These are phyloP conservation scores for Neopelma chrysocephalum DNA, from an alignment of 2,797 vertebrate species.

Conservation along the genomic window DNA sequence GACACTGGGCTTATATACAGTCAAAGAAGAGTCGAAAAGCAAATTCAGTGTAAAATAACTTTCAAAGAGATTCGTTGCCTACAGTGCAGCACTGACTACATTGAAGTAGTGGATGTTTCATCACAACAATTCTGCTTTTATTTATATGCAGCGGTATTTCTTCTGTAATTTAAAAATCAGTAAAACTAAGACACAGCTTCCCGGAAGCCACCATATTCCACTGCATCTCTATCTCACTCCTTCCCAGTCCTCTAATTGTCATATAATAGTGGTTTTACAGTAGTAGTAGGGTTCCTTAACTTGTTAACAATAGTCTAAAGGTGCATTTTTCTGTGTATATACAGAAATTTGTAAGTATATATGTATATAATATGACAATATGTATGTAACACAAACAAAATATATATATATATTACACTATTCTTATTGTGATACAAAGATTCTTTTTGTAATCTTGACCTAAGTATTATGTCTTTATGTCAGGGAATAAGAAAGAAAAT, in stretches of 20 bases:
- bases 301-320: not conserved
- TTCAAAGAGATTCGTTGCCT: not conserved
- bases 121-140: not conserved
- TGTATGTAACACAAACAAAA: not conserved
- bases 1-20: not conserved
- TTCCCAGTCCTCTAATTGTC: not conserved
- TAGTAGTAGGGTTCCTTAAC: not conserved
- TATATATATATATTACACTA: not conserved
- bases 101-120: not conserved
- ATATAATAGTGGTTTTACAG: not conserved
- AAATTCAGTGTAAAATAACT: not conserved
- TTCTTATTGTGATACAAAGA: not conserved
- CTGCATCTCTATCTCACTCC: not conserved
- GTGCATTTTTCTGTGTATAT: not conserved
- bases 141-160: not conserved
- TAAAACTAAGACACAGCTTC: not conserved
- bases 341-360: not conserved
- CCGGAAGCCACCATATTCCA: not conserved
- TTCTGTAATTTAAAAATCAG: not conserved
- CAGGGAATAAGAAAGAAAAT: not conserved
- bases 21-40: not conserved
- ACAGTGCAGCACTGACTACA: not conserved
- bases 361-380: not conserved
- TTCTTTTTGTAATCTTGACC: not conserved
- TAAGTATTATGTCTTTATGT: not conserved